Conservation (phyloP, 2,888 invertebrate genomes). For the Cybosia mesomella region DNA sequence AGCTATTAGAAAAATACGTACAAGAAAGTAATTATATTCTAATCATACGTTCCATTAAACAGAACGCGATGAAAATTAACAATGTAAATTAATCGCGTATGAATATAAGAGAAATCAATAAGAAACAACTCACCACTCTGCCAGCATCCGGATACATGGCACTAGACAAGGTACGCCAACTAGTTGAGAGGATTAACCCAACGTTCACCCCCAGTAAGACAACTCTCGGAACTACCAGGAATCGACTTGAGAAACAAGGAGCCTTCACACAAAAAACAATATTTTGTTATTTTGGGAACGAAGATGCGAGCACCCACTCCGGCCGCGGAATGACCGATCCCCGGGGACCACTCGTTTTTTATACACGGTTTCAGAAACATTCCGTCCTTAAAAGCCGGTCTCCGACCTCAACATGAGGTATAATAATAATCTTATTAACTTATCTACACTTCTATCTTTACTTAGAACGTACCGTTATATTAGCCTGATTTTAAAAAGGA, state of each 20-base stretch:
- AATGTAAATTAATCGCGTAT: conserved; percentile 28
- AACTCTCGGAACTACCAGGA: conserved; percentile 60
- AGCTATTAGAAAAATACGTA: not conserved
- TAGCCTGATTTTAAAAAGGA: conserved; percentile 77
- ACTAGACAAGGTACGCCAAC: conserved; percentile 54
- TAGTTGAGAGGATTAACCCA: conserved; percentile 50
- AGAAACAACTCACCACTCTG: conserved; percentile 63
- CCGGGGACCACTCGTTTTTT: conserved; percentile 81
- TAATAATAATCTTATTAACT: conserved; percentile 86
- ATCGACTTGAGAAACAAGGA: conserved; percentile 55
- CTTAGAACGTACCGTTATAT: conserved; percentile 84
- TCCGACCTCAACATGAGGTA: conserved; percentile 78
- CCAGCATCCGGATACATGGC: conserved; percentile 69
- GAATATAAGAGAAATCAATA: conserved; percentile 16
- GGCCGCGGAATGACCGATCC: conserved; percentile 82
- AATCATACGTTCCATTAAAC: not conserved
- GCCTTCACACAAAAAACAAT: conserved; percentile 64
- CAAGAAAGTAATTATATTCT: not conserved
- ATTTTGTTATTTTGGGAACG: conserved; percentile 64
- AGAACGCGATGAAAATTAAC: not conserved
- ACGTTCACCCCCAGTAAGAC: conserved; percentile 66
- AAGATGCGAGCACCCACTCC: conserved; percentile 80
- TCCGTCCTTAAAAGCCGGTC: conserved; percentile 84
- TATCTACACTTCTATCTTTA: conserved; percentile 85
- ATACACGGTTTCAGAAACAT: conserved; percentile 84